Percentiles rank a stretch among this genome's conserved stretches.
Evolutionary conservation across 2,888 invertebrate species (phyloP).

Genomic region (Polydrusus tereticollis): DNA sequence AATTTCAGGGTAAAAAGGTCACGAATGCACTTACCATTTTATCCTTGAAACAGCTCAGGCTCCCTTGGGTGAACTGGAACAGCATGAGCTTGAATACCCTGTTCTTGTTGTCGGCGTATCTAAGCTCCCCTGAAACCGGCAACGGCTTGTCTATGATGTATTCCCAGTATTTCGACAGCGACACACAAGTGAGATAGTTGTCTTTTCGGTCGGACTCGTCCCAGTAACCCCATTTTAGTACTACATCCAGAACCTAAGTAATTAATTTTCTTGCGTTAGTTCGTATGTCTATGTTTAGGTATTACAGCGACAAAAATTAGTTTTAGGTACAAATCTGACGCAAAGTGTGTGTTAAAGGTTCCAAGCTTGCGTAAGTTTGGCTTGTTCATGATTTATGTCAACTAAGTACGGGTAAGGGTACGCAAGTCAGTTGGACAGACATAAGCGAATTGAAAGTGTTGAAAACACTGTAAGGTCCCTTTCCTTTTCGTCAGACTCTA

Average conservation of each 20-base stretch:
- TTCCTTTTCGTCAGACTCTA: too few species aligned
- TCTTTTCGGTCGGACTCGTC: constrained; percentile 86
- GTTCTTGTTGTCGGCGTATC: constrained; percentile 80
- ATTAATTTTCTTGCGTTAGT: too few species aligned
- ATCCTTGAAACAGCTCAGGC: constrained; percentile 83
- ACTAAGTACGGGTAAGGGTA: too few species aligned
- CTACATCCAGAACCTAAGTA: constrained; percentile 74
- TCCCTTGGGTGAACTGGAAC: constrained; percentile 86
- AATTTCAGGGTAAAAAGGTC: background rate
- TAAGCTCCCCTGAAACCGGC: constrained; percentile 80
- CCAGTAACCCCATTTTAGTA: constrained; percentile 90
- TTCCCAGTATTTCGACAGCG: constrained; percentile 64
- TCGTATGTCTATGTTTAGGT: too few species aligned
- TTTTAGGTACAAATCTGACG: too few species aligned
- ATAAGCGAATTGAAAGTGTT: too few species aligned
- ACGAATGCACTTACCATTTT: constrained; percentile 70
- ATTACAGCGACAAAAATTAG: too few species aligned
- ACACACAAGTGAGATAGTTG: constrained; percentile 79
- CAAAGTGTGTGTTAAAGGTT: too few species aligned
- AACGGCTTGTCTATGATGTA: constrained; percentile 65
- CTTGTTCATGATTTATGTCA: too few species aligned
- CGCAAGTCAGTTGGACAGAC: too few species aligned
- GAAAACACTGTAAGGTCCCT: too few species aligned
- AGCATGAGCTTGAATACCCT: constrained; percentile 82
- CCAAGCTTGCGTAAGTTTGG: too few species aligned